Evolutionary conservation across 2,113 vertebrate genomes (phyloP), one percentile per base, ranked within the genome.

Genomic region (Rhynchopsitta pachyrhyncha): DNA sequence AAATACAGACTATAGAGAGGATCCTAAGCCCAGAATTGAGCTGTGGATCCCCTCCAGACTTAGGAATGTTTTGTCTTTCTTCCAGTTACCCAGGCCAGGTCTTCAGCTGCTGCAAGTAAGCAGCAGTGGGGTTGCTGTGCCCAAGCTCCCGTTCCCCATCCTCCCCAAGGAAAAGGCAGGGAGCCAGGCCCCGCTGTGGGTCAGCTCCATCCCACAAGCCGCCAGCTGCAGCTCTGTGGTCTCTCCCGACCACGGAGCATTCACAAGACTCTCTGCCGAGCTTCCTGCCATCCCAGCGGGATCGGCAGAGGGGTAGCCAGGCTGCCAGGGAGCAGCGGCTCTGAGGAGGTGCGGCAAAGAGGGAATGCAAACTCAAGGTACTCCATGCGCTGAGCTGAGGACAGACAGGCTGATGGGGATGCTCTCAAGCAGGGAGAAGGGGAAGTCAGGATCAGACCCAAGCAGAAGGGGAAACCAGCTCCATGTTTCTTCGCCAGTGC

Each of bases 191-290:
- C 59, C 0, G 5, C 66, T 33, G 11, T 4, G 1, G 90, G 71
- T 60, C 78, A 78, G 81, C 28, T 93, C 92, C 92, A 95, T 52
- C 88, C 95, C 94, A 79, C 95, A 86, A 64, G 69, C 94, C 88
- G 1, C 77, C 91, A 91, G 94, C 93, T 89, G 86, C 93, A 95
- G 89, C 84, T 88, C 89, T 4, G 71, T 0, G 35, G 95, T 64
- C 89, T 60, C 62, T 91, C 33, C 86, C 1, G 2, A 76, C 95
- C 94, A 68, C 33, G 2, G 44, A 70, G 91, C 73, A 10, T 53
- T 87, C 47, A 13, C 60, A 28, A 17, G 50, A 13, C 35, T 71
- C 85, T 85, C 79, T 25, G 37, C 80, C 0, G 17, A 90, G 86
- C 77, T 70, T 69, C 50, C 67, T 66, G 67, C 76, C 85, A 28